Conservation (phyloP, 2,797 vertebrate species). For the Streptopelia turtur region DNA sequence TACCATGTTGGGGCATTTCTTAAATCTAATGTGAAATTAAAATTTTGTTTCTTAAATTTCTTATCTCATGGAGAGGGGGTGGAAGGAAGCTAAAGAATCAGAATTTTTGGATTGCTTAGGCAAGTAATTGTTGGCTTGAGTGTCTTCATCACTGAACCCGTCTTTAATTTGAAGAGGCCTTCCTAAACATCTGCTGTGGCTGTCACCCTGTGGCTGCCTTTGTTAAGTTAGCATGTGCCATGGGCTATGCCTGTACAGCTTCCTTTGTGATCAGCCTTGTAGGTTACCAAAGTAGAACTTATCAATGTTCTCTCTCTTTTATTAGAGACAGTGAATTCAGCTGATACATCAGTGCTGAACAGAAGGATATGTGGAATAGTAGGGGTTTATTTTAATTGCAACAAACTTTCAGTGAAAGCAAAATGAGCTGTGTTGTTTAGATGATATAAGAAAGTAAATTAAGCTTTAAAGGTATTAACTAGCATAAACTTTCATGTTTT, state of each 20-base stretch:
- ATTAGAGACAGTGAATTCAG: neutral
- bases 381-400: neutral
- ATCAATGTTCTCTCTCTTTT: neutral
- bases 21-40: neutral
- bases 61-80: rapidly evolving
- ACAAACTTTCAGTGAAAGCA: neutral
- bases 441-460: neutral
- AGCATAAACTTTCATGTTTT: neutral
- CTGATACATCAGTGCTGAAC: neutral
- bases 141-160: neutral
- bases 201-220: neutral
- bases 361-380: neutral
- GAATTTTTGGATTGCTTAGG: neutral
- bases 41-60: neutral
- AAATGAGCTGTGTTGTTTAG: neutral
- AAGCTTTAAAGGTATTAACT: neutral
- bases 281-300: neutral
- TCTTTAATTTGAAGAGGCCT: neutral
- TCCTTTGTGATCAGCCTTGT: neutral
- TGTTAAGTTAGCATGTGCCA: rapidly evolving
- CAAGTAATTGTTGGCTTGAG: neutral
- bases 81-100: neutral
- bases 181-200: neutral
- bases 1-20: neutral
- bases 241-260: neutral